Percentiles rank a stretch among this genome's conserved stretches.
Conservation (phyloP, 30 jellyfish, hydroid and myxozoan genomes). For the Aurelia aurita region DNA sequence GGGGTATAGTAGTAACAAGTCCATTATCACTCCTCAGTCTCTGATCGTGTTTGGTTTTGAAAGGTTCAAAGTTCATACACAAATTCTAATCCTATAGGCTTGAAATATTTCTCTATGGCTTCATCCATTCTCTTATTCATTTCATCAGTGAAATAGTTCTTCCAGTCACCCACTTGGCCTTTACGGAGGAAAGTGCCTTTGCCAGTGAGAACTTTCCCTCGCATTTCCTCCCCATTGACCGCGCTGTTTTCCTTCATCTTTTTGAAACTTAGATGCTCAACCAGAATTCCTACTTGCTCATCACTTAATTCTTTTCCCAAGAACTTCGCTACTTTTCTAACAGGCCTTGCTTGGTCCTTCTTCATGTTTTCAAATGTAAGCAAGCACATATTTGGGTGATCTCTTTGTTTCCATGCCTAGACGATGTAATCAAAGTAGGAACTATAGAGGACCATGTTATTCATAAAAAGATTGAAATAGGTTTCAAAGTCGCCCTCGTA, state of each 20-base stretch:
- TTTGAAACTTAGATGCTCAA: slow-evolving; percentile 35
- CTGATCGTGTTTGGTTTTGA: no score
- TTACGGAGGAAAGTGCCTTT: slow-evolving; percentile 41
- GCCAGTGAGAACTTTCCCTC: slow-evolving; percentile 30
- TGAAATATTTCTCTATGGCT: slow-evolving; percentile 6
- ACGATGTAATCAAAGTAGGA: slow-evolving; percentile 23
- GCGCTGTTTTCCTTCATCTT: slow-evolving; percentile 12
- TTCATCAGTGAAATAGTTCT: slow-evolving; percentile 63
- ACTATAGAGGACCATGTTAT: slow-evolving; percentile 18
- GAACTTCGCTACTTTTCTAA: slow-evolving; percentile 37
- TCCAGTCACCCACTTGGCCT: slow-evolving; percentile 73
- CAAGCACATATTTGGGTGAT: slow-evolving; percentile 44
- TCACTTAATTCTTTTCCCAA: slow-evolving; percentile 11
- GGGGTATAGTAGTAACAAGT: no score
- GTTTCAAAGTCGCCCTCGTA: slow-evolving; percentile 27
- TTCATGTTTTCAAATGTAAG: slow-evolving; percentile 36
- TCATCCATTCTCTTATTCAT: slow-evolving; percentile 51
- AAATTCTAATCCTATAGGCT: slow-evolving; percentile 23
- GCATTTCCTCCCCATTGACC: slow-evolving; percentile 8
- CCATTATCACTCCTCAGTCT: no score
- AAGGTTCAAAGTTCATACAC: slow-evolving; percentile 11
- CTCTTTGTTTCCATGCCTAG: slow-evolving; percentile 34
- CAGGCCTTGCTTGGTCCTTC: slow-evolving; percentile 13
- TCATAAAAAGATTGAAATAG: slow-evolving; percentile 19
- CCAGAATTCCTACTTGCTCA: slow-evolving; percentile 22